Evolutionary conservation across 1,140 invertebrate species (phyloP).

Genomic region (Bombus sibiricus): DNA sequence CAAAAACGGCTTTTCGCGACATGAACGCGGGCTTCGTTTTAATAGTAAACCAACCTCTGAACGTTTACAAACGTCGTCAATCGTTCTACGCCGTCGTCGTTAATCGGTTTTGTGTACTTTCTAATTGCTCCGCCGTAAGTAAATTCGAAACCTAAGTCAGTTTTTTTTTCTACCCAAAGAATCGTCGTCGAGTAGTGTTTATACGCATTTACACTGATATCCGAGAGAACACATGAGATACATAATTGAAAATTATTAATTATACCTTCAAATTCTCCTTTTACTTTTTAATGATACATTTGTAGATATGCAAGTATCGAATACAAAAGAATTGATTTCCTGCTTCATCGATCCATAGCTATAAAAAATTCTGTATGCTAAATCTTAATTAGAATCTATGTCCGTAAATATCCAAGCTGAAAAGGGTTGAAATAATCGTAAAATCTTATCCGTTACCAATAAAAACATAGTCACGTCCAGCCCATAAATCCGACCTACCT

Average conservation of each 20-base stretch:
- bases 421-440: neutral
- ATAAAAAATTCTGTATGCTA: neutral
- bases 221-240: too few relatives aligned
- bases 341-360: neutral
- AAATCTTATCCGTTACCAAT: neutral
- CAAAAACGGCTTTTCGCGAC: neutral
- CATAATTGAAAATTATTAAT: too few relatives aligned
- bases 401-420: neutral
- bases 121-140: neutral
- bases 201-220: too few relatives aligned
- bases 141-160: too few relatives aligned
- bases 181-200: neutral
- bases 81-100: neutral
- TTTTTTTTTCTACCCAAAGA: neutral
- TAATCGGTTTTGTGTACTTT: neutral
- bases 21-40: slow-evolving; percentile 13
- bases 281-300: too few relatives aligned
- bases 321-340: neutral
- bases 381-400: neutral
- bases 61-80: neutral
- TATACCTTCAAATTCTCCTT: too few relatives aligned
- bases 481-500: neutral
- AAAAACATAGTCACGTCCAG: neutral
- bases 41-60: neutral
- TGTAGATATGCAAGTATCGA: neutral